Conservation (phyloP, 2,888 invertebrate species). For the Orthosia gothica region DNA sequence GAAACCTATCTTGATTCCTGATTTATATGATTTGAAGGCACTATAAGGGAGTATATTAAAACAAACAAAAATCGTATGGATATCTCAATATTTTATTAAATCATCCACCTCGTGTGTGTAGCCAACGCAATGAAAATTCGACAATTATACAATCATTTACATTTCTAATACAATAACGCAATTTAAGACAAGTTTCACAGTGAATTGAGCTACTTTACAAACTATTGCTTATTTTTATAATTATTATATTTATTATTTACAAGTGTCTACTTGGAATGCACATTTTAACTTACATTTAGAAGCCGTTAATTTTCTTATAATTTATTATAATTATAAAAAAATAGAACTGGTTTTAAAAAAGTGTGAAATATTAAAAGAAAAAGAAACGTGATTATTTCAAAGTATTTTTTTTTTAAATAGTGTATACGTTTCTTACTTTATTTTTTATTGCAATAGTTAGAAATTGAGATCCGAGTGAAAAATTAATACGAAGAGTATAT, state of each 20-base stretch:
- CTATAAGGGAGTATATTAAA: conserved; percentile 40
- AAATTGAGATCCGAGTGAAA: conserved; percentile 53
- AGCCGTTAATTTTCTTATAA: conserved; percentile 35
- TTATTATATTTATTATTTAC: conserved; percentile 65
- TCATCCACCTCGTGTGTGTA: conserved; percentile 68
- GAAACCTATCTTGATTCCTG: not conserved
- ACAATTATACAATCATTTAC: conserved; percentile 73
- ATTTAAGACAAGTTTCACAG: conserved; percentile 62
- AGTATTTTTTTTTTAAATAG: conserved; percentile 18
- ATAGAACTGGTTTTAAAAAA: conserved; percentile 19
- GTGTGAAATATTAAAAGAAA: conserved; percentile 6
- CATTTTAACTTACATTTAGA: conserved; percentile 47
- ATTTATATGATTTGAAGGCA: not conserved
- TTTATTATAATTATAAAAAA: conserved; percentile 7
- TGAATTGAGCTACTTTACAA: conserved; percentile 71
- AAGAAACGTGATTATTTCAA: not conserved
- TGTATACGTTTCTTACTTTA: conserved; percentile 9
- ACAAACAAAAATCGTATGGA: conserved; percentile 59
- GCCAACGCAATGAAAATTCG: conserved; percentile 71
- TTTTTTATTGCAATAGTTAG: conserved; percentile 27
- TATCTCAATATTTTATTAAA: conserved; percentile 80
- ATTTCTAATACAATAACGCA: conserved; percentile 57
- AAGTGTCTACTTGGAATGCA: conserved; percentile 57
- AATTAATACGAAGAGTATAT: conserved; percentile 22
- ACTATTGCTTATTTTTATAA: conserved; percentile 51